These are phyloP conservation scores for Chymomyza costata DNA, from an alignment of 1,140 invertebrate genomes.

Conservation along the genomic window DNA sequence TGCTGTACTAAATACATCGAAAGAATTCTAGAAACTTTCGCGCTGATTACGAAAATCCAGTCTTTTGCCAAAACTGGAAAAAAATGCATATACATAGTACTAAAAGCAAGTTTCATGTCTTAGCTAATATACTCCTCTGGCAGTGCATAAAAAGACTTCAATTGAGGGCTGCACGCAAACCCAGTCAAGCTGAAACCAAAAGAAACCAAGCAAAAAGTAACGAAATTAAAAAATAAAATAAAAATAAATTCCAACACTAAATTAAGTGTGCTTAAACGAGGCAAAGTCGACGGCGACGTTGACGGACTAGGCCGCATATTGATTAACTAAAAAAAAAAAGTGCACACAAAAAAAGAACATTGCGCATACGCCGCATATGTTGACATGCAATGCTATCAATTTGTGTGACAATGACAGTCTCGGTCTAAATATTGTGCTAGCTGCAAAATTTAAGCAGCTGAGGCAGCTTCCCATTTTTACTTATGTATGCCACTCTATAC, in stretches of 20 bases:
- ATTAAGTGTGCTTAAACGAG: slow-evolving; percentile 52
- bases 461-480: too few species aligned
- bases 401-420: slow-evolving; percentile 19
- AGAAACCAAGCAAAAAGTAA: slow-evolving; percentile 20
- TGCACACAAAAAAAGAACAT: slow-evolving; percentile 27
- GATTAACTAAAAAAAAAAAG: slow-evolving; percentile 38
- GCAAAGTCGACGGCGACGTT: slow-evolving; percentile 37
- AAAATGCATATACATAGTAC: too few species aligned
- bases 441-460: too few species aligned
- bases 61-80: too few species aligned
- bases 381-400: not conserved
- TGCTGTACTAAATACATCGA: too few species aligned
- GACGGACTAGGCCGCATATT: slow-evolving; percentile 8
- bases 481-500: too few species aligned
- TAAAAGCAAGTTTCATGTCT: too few species aligned
- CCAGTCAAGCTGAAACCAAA: slow-evolving; percentile 24
- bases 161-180: too few species aligned
- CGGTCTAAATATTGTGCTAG: slow-evolving; percentile 7
- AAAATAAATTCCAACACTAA: slow-evolving; percentile 20
- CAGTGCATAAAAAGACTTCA: too few species aligned
- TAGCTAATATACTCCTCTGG: too few species aligned
- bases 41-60: too few species aligned
- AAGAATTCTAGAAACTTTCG: too few species aligned
- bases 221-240: slow-evolving; percentile 5
- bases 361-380: slow-evolving; percentile 43